Evolutionary conservation across 1,140 invertebrate genomes (phyloP).

Genomic region (Drosophila tani): DNA sequence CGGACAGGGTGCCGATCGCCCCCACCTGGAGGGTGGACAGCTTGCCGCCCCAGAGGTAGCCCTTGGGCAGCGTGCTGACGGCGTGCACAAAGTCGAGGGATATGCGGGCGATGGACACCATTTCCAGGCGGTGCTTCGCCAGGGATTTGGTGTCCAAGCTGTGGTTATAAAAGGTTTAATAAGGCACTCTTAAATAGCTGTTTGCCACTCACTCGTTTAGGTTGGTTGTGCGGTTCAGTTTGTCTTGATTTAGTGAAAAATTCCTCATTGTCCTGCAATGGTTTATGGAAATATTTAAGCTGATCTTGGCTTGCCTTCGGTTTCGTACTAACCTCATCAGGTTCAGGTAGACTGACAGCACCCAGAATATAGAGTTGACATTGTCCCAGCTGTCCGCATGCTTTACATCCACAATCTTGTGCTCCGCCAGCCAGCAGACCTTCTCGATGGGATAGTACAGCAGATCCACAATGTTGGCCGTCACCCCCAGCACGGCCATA

Average conservation of each 20-base stretch:
- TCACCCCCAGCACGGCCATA: conserved; percentile 88
- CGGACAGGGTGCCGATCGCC: conserved; percentile 90
- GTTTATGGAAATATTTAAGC: not conserved
- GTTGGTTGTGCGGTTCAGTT: conserved; percentile 75
- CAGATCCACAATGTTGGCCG: conserved; percentile 91
- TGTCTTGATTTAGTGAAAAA: conserved; percentile 85
- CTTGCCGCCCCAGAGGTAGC: conserved; percentile 91
- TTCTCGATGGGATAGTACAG: conserved; percentile 93
- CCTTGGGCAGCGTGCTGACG: conserved; percentile 91
- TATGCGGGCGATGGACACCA: conserved; percentile 88
- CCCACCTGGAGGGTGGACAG: conserved; percentile 91
- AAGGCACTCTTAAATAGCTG: not conserved
- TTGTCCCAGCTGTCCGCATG: conserved; percentile 88
- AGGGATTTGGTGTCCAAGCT: conserved; percentile 84
- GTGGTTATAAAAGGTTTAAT: conserved; percentile 1
- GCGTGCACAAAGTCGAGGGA: conserved; percentile 91
- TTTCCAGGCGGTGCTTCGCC: conserved; percentile 86
- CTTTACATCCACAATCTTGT: conserved; percentile 88
- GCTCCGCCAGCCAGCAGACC: conserved; percentile 92
- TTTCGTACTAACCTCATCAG: conserved; percentile 58
- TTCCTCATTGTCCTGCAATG: conserved; percentile 83
- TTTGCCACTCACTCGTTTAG: conserved; percentile 61
- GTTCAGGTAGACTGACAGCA: conserved; percentile 90
- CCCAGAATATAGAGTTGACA: conserved; percentile 91
- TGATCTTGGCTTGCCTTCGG: conserved; percentile 27